Evolutionary conservation across 1,140 invertebrate species (phyloP).

Genomic region (Drosophila ficusphila): DNA sequence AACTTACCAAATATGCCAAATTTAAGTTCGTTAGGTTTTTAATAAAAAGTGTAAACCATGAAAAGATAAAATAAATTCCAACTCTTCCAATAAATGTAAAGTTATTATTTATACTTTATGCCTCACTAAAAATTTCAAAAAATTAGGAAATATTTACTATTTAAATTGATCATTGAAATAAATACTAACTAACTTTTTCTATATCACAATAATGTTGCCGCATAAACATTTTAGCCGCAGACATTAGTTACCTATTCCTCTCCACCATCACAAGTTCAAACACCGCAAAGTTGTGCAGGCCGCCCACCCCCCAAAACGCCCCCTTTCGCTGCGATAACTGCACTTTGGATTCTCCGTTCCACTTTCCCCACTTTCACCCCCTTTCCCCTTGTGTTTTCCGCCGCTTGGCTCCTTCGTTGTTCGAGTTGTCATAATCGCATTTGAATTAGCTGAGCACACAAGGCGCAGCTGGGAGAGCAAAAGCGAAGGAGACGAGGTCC

Average conservation of each 20-base stretch:
- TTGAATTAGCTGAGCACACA: constrained; percentile 80
- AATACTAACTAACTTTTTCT: background rate
- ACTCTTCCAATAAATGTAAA: background rate
- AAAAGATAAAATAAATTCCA: background rate
- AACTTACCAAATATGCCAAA: no score
- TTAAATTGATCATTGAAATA: no score
- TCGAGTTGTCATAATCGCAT: constrained; percentile 81
- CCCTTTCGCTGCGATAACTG: constrained; percentile 3
- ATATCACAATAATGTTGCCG: constrained; percentile 2
- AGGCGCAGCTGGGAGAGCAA: constrained; percentile 38
- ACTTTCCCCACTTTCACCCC: background rate
- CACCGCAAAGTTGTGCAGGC: constrained; percentile 70
- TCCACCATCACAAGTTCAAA: constrained; percentile 73
- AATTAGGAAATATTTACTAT: background rate
- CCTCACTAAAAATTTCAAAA: no score
- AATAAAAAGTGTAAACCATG: background rate
- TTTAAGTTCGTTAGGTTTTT: no score
- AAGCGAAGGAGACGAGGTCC: background rate
- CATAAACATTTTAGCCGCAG: constrained; percentile 52
- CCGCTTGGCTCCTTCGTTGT: constrained; percentile 43
- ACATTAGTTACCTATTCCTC: constrained; percentile 51
- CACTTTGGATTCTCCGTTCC: constrained; percentile 15
- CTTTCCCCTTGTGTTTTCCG: background rate
- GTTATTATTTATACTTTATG: no score
- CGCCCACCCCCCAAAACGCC: background rate